These are phyloP conservation scores for Siniperca knerii DNA, from an alignment of 2,113 vertebrate species.

Conservation along the genomic window DNA sequence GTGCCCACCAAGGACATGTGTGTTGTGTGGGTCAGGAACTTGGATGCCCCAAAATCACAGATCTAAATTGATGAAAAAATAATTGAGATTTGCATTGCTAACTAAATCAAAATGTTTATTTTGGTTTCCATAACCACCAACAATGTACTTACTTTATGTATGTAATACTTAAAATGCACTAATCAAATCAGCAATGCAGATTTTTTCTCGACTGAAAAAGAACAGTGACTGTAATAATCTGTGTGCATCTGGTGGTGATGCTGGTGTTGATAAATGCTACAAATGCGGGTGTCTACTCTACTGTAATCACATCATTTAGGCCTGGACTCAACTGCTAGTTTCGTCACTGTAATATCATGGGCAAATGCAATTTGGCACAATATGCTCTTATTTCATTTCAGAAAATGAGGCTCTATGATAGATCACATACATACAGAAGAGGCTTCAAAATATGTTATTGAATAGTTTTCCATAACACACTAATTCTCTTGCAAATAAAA, in stretches of 20 bases:
- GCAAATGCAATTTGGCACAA: neutral
- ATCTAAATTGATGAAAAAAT: conserved; percentile 84
- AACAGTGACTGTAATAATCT: neutral
- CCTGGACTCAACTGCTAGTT: neutral
- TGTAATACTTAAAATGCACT: neutral
- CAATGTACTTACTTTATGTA: neutral
- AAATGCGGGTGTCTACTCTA: neutral
- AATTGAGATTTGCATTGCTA: neutral
- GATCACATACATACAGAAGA: neutral
- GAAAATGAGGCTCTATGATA: neutral
- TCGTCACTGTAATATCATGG: neutral
- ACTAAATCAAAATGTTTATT: neutral
- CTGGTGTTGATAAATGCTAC: neutral
- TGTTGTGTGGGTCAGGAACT: conserved; percentile 97
- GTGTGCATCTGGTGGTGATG: conserved; percentile 13
- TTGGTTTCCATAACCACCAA: neutral
- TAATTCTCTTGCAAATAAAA: neutral
- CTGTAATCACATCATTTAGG: conserved; percentile 12
- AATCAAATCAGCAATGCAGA: conserved; percentile 1
- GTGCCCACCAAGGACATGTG: conserved; percentile 99
- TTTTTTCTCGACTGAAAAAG: neutral
- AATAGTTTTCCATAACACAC: neutral
- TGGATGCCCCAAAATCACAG: conserved; percentile 98
- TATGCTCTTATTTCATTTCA: neutral
- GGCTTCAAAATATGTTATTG: neutral